Conservation (phyloP, 2,113 vertebrate species). For the Apodemus sylvaticus region DNA sequence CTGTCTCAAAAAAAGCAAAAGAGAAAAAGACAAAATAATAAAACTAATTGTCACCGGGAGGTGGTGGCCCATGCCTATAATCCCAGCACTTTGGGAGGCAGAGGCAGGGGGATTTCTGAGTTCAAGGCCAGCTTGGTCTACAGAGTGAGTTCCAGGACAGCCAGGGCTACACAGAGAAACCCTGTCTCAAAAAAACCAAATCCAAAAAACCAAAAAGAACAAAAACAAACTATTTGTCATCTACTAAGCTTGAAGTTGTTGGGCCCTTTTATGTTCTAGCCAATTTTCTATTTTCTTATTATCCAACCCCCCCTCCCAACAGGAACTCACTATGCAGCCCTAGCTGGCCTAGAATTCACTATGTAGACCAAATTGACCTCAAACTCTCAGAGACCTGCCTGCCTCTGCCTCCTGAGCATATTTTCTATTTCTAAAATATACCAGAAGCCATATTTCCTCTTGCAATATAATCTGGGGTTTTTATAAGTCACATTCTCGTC, state of each 20-base stretch:
- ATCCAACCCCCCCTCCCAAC: background rate
- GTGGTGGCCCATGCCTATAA: too few species aligned
- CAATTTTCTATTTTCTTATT: background rate
- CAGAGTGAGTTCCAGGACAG: too few species aligned
- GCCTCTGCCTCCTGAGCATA: background rate
- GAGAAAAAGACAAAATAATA: background rate
- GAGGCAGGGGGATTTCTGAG: too few species aligned
- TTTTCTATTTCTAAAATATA: constrained; percentile 16
- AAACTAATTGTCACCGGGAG: too few species aligned
- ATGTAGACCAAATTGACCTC: background rate
- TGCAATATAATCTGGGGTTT: background rate
- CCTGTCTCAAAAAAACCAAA: too few species aligned
- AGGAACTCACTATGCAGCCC: background rate
- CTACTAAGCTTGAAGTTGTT: background rate
- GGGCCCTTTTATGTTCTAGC: background rate
- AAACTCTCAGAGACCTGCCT: background rate
- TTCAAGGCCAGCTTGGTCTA: too few species aligned
- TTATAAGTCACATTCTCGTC: background rate
- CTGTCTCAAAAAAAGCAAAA: background rate
- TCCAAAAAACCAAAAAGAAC: too few species aligned
- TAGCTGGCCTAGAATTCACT: background rate
- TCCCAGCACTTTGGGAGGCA: too few species aligned
- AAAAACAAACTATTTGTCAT: too few species aligned
- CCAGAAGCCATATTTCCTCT: constrained; percentile 11
- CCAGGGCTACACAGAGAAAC: too few species aligned